Base-by-base conservation (phyloP, 2,797 vertebrate genomes). In the Sebastes minor region DNA sequence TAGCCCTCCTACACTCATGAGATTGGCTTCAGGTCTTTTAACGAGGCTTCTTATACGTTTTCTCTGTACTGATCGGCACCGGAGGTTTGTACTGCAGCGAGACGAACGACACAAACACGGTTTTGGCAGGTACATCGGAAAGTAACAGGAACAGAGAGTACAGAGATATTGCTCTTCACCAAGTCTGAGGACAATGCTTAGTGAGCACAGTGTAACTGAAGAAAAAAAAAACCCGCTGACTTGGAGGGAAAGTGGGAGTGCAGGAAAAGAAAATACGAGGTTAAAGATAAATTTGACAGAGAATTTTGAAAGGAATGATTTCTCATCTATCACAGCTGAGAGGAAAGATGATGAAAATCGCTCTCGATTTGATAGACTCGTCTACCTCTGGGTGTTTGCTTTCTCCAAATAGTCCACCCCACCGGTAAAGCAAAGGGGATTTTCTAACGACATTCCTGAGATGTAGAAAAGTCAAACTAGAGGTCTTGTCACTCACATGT, bases 251-350 rank as follows among this genome's bases (percentile, higher is more conserved):
- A 33, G 56, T 2, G 11, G 32, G 14, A 71, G 35, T 5, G 33
- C 13, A 46, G 32, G 8, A 35, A 61, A 35, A 25, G 13, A 68
- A 70, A 75, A 28, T 13, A 16, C 8, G 33, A 84, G 64, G 72
- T 57, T 33, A 30, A 81, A 84, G n/a, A 76, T 30, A 72, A 63
- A 81, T 76, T 61, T 76, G 65, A 77, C 46, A 63, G 23, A 71
- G 49, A 69, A 56, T 46, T 67, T 63, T 30, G 72, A 76, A 66
- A 84, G 62, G 77, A 88, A 82, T 74, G 59, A 87, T 84, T 70
- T 42, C 68, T 89, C 79, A 85, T 87, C 83, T 84, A 67, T 91
- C 81, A 66, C 32, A 38, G 60, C 71, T 25, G 30, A 71, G 76
- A 23, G 22, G 76, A 56, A 60, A n/a, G 52, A 71, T 74, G 67